These are phyloP conservation scores for Pseudochirops corinnae DNA, from an alignment of 2,797 vertebrate genomes.

Conservation along the genomic window DNA sequence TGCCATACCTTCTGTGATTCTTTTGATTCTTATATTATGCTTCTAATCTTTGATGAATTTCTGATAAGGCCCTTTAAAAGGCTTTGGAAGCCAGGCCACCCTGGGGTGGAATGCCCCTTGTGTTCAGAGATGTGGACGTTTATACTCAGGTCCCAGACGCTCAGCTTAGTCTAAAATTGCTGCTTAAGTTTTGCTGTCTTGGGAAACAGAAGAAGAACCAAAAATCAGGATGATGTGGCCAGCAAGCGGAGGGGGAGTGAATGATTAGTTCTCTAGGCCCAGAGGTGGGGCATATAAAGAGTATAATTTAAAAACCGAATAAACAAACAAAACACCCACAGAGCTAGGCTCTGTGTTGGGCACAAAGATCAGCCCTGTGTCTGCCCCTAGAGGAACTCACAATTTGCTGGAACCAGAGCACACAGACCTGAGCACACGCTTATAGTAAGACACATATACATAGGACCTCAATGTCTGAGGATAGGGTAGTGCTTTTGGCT, in stretches of 20 bases:
- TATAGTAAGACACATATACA: constrained; percentile 42
- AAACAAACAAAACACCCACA: constrained; percentile 64
- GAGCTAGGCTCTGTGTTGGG: constrained; percentile 15
- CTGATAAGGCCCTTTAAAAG: neutral
- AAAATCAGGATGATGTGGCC: constrained; percentile 8
- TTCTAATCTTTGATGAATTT: neutral
- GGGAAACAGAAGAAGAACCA: neutral
- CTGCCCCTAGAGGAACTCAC: neutral
- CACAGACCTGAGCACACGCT: neutral
- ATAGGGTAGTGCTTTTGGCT: neutral
- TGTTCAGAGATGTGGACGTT: neutral
- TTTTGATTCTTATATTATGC: neutral
- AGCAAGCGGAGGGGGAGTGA: neutral
- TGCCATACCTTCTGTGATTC: neutral
- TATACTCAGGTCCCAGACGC: neutral
- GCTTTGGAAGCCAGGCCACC: neutral
- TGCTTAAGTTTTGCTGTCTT: neutral
- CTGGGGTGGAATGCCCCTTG: neutral
- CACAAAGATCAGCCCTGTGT: constrained; percentile 65
- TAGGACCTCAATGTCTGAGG: neutral
- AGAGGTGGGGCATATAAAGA: constrained; percentile 43
- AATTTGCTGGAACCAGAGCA: constrained; percentile 13
- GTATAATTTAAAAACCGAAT: constrained; percentile 72
- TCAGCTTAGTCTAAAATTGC: neutral
- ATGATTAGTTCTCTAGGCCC: constrained; percentile 7